Conservation (phyloP, 2,113 vertebrate species). For the Alouatta palliata region DNA sequence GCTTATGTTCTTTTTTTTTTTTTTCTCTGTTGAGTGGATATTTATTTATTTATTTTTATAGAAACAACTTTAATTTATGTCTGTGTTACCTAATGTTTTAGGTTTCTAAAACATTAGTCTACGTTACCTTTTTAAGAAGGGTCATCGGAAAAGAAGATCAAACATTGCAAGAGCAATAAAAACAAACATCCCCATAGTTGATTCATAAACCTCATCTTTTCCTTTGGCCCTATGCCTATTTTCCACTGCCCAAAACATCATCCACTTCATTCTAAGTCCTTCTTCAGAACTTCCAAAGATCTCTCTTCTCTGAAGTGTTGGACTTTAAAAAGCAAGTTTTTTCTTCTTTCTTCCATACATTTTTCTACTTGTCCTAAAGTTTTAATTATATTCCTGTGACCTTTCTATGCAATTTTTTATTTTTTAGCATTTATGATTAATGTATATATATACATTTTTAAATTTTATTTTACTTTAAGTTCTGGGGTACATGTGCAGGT, state of each 20-base stretch:
- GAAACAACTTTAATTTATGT: slow-evolving; percentile 39
- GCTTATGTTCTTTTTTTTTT: neutral
- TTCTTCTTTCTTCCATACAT: neutral
- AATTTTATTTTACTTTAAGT: no score
- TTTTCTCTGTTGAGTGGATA: neutral
- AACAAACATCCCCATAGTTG: slow-evolving; percentile 38
- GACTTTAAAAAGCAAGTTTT: slow-evolving; percentile 35
- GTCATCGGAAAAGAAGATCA: slow-evolving; percentile 47
- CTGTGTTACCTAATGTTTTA: neutral
- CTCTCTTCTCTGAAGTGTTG: slow-evolving; percentile 27
- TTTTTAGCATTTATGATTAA: neutral
- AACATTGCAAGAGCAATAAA: slow-evolving; percentile 21
- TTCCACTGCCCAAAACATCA: slow-evolving; percentile 19
- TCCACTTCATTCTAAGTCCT: neutral
- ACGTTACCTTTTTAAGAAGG: neutral
- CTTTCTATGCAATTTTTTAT: neutral
- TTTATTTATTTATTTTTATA: slow-evolving; percentile 21
- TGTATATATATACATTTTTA: neutral
- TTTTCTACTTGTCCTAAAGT: slow-evolving; percentile 14
- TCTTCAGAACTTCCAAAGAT: neutral
- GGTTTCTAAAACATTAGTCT: neutral
- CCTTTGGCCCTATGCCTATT: neutral
- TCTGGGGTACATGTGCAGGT: no score
- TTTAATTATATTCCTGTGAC: neutral
- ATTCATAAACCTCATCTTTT: neutral